Base-by-base conservation (phyloP, 2,888 invertebrate species). In the Melieria picta region DNA sequence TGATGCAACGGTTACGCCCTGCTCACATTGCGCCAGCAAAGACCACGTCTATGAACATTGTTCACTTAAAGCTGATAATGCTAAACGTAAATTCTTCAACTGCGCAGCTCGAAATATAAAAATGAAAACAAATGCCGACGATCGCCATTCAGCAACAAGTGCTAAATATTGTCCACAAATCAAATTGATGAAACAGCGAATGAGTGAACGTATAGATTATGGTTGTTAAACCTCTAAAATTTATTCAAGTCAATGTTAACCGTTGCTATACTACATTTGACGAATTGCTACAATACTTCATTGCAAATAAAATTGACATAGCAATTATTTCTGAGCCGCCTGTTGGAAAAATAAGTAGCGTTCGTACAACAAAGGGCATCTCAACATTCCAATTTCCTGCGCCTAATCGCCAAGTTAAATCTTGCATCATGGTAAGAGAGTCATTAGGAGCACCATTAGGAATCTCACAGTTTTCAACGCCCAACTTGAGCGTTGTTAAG, bases 231-330 rank as follows among this genome's bases (percentile, higher is more conserved):
- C 45, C 45, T 46, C 47, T 62, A 62, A 62, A 30, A 11, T 46
- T n/a, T 46, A 62, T 62, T 4, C 62, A 62, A 46, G 46, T 46
- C 47, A 62, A 62, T 46, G 62, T 62, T 43, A 62, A 62, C 47
- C 62, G 46, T 5, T 62, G 46, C 16, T n/a, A 62, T 30, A 62
- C 62, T 11, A 46, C 62, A 7, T 46, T n/a, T 46, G 46, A 62
- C n/a, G 62, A 62, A 16, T 16, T 56, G 6, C 42, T 52, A n/a
- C n/a, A 6, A 57, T 45, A n/a, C n/a, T 66, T 42, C 13, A 46
- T 45, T 11, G 13, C 58, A 4, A 46, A 7, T 30, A 16, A 6
- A 4, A 13, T 67, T 5, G 10, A 50, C 10, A 60, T 48, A 56
- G 11, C n/a, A 4, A 5, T 65, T 56, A 4, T 7, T 11, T n/a